A percentile compares a stretch with the other conserved stretches of the same genome.
Evolutionary conservation across 2,888 invertebrate species (phyloP).

Genomic region (Entomobrya multifasciata): DNA sequence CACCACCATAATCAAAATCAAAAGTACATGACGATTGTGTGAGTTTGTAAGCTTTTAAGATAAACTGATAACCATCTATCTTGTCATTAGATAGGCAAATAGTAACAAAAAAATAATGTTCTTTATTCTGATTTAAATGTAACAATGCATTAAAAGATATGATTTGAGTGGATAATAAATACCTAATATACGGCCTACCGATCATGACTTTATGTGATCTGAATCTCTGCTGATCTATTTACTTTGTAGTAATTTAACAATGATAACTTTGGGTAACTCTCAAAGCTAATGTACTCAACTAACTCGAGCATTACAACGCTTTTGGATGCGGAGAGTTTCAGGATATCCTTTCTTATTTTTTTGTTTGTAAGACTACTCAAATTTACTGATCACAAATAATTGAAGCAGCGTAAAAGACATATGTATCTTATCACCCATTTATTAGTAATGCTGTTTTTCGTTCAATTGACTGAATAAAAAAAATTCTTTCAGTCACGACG

Average conservation of each 20-base stretch:
- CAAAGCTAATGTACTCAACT: slow-evolving; percentile 30
- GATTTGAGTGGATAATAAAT: slow-evolving; percentile 59
- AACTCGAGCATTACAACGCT: neutral
- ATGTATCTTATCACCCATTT: slow-evolving; percentile 62
- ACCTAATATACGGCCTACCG: slow-evolving; percentile 20
- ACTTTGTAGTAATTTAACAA: neutral
- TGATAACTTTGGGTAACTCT: slow-evolving; percentile 28
- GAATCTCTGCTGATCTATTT: neutral
- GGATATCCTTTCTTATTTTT: slow-evolving; percentile 38
- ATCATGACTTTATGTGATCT: slow-evolving; percentile 35
- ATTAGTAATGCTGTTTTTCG: slow-evolving; percentile 54
- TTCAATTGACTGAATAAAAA: slow-evolving; percentile 49
- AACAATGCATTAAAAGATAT: slow-evolving; percentile 67
- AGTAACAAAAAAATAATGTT: slow-evolving; percentile 55
- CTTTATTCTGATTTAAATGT: slow-evolving; percentile 63
- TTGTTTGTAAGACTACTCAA: neutral
- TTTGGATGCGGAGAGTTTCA: neutral
- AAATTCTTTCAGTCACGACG: slow-evolving; percentile 63
- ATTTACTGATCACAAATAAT: slow-evolving; percentile 10
- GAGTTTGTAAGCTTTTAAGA: slow-evolving; percentile 55
- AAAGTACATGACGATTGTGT: neutral
- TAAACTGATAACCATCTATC: slow-evolving; percentile 65
- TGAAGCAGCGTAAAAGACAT: slow-evolving; percentile 47
- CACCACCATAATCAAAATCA: too few species aligned
- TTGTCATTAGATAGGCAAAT: slow-evolving; percentile 63